Conservation (phyloP, 2,113 vertebrate species). For the Coryphaenoides rupestris region DNA sequence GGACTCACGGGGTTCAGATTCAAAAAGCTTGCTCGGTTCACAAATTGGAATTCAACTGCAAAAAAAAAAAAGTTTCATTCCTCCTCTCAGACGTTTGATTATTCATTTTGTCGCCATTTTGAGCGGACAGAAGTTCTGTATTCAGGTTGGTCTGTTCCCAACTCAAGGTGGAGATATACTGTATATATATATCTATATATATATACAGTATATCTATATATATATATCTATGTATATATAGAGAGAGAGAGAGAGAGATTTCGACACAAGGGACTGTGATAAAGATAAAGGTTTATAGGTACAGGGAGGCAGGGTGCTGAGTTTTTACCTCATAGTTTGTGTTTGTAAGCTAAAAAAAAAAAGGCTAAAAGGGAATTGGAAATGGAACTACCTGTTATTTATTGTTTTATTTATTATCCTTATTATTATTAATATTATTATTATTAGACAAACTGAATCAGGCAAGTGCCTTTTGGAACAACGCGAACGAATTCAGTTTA, state of each 20-base stretch:
- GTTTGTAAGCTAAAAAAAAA: conserved; percentile 26
- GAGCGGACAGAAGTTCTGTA: no score
- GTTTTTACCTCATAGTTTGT: conserved; percentile 51
- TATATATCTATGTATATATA: no score
- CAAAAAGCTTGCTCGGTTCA: conserved; percentile 28
- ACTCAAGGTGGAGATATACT: no score
- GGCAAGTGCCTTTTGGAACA: conserved; percentile 73
- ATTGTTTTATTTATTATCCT: conserved; percentile 46
- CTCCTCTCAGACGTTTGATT: conserved; percentile 10
- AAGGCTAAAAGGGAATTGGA: conserved; percentile 36
- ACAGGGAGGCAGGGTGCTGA: conserved; percentile 23
- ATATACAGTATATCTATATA: no score
- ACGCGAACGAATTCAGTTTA: conserved; percentile 25
- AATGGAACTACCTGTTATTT: conserved; percentile 38
- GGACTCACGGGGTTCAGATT: conserved; percentile 31
- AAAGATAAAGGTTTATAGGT: conserved; percentile 2
- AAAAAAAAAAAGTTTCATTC: neutral
- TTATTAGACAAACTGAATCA: conserved; percentile 49
- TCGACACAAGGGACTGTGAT: conserved; percentile 22
- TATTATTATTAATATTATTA: no score
- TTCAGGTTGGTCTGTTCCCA: no score
- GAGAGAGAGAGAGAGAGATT: no score
- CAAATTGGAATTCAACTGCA: neutral
- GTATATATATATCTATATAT: no score
- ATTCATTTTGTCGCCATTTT: neutral